Evolutionary conservation across 1,140 invertebrate species (phyloP).

Genomic region (Monomorium pharaonis): DNA sequence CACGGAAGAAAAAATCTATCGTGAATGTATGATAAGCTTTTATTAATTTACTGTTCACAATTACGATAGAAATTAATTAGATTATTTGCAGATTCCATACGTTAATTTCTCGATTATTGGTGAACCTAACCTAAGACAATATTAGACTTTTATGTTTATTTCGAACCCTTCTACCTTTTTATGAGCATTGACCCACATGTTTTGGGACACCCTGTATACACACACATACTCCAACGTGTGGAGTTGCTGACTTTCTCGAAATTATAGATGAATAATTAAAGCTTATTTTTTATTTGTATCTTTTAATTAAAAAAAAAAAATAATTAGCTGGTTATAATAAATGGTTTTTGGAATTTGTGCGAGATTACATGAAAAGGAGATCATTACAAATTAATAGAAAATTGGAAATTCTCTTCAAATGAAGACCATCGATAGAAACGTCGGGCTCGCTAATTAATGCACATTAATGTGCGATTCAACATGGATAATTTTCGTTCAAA

Average conservation of each 20-base stretch:
- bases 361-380: not conserved
- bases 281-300: not conserved
- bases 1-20: too few relatives aligned
- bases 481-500: not conserved
- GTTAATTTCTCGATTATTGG: too few relatives aligned
- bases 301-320: not conserved
- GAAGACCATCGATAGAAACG: not conserved
- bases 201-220: too few relatives aligned
- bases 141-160: too few relatives aligned
- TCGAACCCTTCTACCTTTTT: too few relatives aligned
- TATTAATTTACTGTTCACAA: too few relatives aligned
- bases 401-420: not conserved
- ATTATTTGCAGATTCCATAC: too few relatives aligned
- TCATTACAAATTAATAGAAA: not conserved
- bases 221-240: too few relatives aligned
- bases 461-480: not conserved
- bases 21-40: too few relatives aligned
- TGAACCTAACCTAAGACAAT: too few relatives aligned
- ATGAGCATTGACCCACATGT: too few relatives aligned
- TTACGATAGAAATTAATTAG: too few relatives aligned
- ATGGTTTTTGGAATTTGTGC: not conserved
- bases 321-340: not conserved
- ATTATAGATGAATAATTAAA: not conserved
- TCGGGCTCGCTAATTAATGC: not conserved
- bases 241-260: conserved; percentile 6